Evolutionary conservation across 1,140 invertebrate genomes (phyloP), one percentile per base, ranked within the genome.

Genomic region (Papilio dardanus): DNA sequence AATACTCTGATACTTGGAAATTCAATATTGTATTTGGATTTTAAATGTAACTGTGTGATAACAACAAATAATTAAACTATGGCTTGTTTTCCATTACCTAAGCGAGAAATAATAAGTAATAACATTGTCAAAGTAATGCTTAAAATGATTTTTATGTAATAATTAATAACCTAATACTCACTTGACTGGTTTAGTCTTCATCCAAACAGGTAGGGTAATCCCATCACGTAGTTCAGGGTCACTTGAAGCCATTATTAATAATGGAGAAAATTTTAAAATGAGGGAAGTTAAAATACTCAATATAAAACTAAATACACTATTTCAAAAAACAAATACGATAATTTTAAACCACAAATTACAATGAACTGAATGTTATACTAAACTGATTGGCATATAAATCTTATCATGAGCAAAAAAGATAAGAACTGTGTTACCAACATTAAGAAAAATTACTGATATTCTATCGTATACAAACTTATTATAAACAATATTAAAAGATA

Each of bases 351-450:
- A 81, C 74, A 76, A 76, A 62, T 75, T 76, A 65, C 69, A 62
- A 24, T 62, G 74, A 79, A 78, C 76, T 80, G 74, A 86, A 77
- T 82, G 69, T 21, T 69, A 58, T 24, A 46, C 68, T 30, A n/a
- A 71, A 58, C 54, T 7, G 16, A 77, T 50, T 78, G 80, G 77
- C 66, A 74, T 85, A 66, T 84, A 69, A 35, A 24, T 81, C 76
- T 92, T 92, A 92, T 92, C 91, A 86, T 87, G 86, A 92, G 88
- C 89, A 91, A 86, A 86, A 89, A 82, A 87, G 91, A 92, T 92
- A 92, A 91, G 85, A 86, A 82, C 83, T 87, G 77, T 81, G 71
- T 80, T 87, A 81, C 79, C 84, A 84, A 87, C 84, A 85, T 79
- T 75, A 79, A 84, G 42, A 75, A 80, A 76, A 83, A 81, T 50